These are phyloP conservation scores for Nothocercus nigrocapillus DNA, from an alignment of 2,113 vertebrate species.

Conservation along the genomic window DNA sequence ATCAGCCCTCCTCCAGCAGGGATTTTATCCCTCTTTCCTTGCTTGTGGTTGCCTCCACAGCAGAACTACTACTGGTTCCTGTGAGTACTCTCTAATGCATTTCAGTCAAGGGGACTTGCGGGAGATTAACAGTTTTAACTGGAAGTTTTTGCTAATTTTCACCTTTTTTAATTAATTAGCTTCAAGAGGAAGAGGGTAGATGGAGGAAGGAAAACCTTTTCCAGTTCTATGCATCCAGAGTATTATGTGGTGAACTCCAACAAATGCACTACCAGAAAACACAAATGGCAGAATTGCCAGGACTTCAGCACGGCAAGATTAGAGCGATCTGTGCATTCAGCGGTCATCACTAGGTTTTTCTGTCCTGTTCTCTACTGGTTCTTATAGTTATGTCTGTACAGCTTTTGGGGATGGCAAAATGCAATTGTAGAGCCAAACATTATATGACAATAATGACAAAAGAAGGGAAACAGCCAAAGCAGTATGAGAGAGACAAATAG, in stretches of 20 bases:
- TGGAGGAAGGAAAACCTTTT: neutral
- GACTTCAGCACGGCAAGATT: neutral
- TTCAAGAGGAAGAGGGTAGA: neutral
- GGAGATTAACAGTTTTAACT: accelerated
- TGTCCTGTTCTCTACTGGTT: neutral
- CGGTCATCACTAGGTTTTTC: neutral
- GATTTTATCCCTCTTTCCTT: neutral
- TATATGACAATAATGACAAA: neutral
- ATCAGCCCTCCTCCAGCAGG: neutral
- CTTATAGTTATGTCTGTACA: neutral
- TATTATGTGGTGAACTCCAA: neutral
- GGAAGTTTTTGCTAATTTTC: neutral
- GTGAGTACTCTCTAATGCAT: neutral
- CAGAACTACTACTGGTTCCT: neutral
- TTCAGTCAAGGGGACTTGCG: neutral
- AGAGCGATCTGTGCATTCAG: neutral
- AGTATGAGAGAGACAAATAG: neutral
- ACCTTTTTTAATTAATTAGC: neutral
- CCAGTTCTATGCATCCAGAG: neutral
- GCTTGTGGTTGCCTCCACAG: neutral
- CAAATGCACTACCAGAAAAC: accelerated
- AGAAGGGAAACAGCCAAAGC: neutral
- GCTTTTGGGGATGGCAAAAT: neutral
- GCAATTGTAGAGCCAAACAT: neutral
- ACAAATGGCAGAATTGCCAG: neutral